Conservation (phyloP, 2,888 invertebrate genomes). For the Beris morrisii region DNA sequence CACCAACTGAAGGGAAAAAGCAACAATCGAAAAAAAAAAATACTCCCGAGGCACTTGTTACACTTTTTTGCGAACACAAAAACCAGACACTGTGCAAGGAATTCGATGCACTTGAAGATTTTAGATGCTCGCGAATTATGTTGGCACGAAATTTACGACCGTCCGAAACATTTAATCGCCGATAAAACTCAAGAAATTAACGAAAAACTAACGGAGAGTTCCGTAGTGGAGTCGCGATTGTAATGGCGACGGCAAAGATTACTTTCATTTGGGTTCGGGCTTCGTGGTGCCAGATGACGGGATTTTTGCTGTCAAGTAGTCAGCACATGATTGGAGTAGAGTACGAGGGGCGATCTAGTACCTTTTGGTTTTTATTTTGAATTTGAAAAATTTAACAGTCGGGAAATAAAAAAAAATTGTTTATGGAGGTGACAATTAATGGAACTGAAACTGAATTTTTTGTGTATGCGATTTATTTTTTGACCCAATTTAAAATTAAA, state of each 20-base stretch:
- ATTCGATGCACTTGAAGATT: background rate
- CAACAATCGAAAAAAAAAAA: background rate
- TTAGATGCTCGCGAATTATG: constrained; percentile 2
- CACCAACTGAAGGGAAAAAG: background rate
- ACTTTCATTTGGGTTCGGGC: constrained; percentile 21
- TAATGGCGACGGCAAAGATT: constrained; percentile 26
- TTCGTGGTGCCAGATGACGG: constrained; percentile 8
- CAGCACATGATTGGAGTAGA: too few species aligned
- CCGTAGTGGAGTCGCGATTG: constrained; percentile 15
- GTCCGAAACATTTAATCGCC: background rate
- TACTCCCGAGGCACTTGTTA: constrained; percentile 28
- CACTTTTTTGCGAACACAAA: constrained; percentile 7
- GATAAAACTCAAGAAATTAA: background rate
- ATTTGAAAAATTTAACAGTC: too few species aligned
- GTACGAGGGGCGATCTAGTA: too few species aligned
- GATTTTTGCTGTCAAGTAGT: too few species aligned
- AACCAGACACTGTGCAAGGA: background rate
- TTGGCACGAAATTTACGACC: background rate
- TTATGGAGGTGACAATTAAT: too few species aligned
- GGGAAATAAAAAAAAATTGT: too few species aligned
- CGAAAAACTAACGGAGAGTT: constrained; percentile 2
- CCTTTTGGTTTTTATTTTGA: too few species aligned
- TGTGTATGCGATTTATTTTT: too few species aligned
- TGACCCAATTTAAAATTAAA: too few species aligned
- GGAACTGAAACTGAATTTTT: too few species aligned